phyloP scores from a whole-genome alignment of 2,888 invertebrate species.

The Linnaemya tessellans region DNA sequence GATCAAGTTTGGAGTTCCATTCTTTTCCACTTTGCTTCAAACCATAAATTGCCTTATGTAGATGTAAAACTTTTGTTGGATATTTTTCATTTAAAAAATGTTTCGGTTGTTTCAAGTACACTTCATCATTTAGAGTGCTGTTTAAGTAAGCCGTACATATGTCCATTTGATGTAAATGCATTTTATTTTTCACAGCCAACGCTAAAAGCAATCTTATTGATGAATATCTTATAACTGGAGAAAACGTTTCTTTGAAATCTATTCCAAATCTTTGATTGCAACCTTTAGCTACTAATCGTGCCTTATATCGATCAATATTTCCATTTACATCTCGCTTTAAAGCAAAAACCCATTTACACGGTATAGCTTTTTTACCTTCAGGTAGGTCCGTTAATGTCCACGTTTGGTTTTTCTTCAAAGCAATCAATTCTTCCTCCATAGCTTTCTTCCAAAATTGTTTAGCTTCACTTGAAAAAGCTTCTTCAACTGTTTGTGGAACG shows the following conservation, averaged over 20 bases:
- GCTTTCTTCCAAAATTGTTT: no score
- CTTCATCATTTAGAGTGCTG: conserved; percentile 54
- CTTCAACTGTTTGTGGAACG: no score
- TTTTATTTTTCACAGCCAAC: not conserved
- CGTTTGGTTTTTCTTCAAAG: no score
- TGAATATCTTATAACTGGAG: conserved; percentile 27
- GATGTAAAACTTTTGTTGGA: not conserved
- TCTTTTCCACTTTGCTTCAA: conserved; percentile 69
- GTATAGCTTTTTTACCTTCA: no score
- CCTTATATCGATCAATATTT: no score
- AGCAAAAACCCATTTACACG: not conserved
- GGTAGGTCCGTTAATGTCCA: no score
- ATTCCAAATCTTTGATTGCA: conserved; percentile 3
- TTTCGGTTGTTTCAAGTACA: conserved; percentile 37
- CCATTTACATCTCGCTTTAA: no score
- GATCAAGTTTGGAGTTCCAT: conserved; percentile 67
- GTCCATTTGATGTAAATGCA: conserved; percentile 67
- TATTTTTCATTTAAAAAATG: not conserved
- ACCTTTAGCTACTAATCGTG: no score
- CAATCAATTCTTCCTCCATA: no score
- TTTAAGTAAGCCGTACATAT: conserved; percentile 67
- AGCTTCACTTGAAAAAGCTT: no score
- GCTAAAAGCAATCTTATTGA: not conserved
- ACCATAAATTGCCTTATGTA: conserved; percentile 61
- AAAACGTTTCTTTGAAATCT: conserved; percentile 63